Base-by-base conservation (phyloP, 2,888 invertebrate species). In the Cephus runcator region DNA sequence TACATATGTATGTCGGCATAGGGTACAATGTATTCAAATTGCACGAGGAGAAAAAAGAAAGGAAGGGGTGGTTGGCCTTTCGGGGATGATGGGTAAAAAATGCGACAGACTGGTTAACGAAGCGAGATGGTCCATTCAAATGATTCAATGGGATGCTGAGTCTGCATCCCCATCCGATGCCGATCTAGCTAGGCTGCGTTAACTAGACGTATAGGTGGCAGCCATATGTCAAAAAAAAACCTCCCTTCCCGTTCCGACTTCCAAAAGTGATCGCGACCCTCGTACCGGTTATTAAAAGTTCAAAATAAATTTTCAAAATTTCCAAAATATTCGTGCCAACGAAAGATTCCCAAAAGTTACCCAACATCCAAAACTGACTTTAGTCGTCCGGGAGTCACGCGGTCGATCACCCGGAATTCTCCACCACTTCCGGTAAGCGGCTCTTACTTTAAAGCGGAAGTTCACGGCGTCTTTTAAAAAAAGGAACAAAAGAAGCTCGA, bases 61-160 rank as follows among this genome's bases (percentile, higher is more conserved):
- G 34, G 12, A 35, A 89, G 90, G 90, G 40, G 40, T 40, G 40
- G 91, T 91, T 89, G 88, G 87, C 85, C 88, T 86, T 87, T 76
- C 82, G 84, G 86, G 88, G 85, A 88, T 88, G 90, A 89, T 89
- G 90, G 90, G 85, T 89, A 90, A 90, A 88, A 90, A 90, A 88
- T 90, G 88, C 90, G 91, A 91, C 91, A 91, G 91, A 90, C 91
- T 91, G 91, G 90, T 91, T 91, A 91, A 91, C 91, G 91, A 91
- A 91, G 91, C 91, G 91, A 87, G 90, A 89, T 90, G 90, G 90
- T 91, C 90, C 91, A 91, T 91, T 91, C 88, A 91, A 87, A 91
- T 91, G 86, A 91, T 90, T 91, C 90, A 91, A 90, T 91, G 91
- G 90, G 69, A 69, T 69, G 69, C 69, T 69, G 69, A 33, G 85